These are phyloP conservation scores for Varanus salvator DNA, from an alignment of 2,113 vertebrate species.

Conservation along the genomic window DNA sequence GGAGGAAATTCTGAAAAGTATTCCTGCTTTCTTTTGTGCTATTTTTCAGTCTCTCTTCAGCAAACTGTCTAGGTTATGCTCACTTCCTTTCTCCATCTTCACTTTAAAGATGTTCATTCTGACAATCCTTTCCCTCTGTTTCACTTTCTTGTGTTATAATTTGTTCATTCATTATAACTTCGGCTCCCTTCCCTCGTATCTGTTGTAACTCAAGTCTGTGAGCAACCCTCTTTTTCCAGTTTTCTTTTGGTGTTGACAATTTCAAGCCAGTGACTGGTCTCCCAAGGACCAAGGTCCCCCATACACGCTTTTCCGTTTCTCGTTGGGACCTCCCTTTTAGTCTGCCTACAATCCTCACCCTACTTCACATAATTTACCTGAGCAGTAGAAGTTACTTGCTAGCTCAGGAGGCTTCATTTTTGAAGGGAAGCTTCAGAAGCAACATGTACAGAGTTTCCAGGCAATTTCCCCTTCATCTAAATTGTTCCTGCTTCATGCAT, in stretches of 20 bases:
- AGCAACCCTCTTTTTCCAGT: background rate
- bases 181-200: background rate
- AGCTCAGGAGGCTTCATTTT: no score
- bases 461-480: background rate
- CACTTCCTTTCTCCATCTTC: constrained; percentile 3
- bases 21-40: background rate
- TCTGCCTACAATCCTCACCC: no score
- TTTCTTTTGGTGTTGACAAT: background rate
- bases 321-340: no score
- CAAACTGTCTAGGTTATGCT: background rate
- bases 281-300: no score
- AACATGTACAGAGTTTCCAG: background rate
- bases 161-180: background rate
- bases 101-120: background rate
- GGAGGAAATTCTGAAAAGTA: constrained; percentile 20
- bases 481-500: background rate
- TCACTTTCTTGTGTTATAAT: accelerated
- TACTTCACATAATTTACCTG: no score
- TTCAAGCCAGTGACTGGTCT: background rate
- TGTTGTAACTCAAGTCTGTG: background rate
- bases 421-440: background rate
- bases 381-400: no score
- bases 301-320: background rate
- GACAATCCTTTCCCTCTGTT: background rate
- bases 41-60: constrained; percentile 6